Conservation (phyloP, 2,113 vertebrate genomes). For the Dipodomys stephensi region DNA sequence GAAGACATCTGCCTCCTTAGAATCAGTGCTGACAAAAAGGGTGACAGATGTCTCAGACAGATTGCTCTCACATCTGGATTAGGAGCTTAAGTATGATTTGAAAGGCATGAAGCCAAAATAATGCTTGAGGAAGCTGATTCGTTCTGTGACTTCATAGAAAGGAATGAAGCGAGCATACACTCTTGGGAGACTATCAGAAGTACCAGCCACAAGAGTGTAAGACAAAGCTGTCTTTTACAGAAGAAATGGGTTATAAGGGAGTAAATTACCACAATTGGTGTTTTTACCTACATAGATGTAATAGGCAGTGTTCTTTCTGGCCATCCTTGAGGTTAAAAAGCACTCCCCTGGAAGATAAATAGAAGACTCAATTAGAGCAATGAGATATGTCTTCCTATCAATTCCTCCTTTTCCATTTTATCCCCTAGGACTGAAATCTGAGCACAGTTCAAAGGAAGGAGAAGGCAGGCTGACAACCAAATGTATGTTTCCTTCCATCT, state of each 20-base stretch:
- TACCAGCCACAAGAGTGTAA: not conserved
- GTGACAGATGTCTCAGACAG: slow-evolving; percentile 49
- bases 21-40: not conserved
- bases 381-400: not conserved
- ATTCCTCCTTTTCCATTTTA: not conserved
- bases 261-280: not conserved
- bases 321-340: not conserved
- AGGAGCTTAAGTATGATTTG: not conserved
- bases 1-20: not conserved
- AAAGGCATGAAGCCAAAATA: slow-evolving; percentile 47
- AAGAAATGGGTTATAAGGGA: not conserved
- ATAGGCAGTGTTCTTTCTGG: not conserved
- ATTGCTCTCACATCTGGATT: slow-evolving; percentile 53
- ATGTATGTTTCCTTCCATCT: not conserved
- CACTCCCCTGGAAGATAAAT: not conserved
- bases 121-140: slow-evolving; percentile 30
- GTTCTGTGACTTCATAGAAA: slow-evolving; percentile 47
- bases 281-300: not conserved
- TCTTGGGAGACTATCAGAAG: not conserved
- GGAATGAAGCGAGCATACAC: not conserved
- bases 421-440: not conserved
- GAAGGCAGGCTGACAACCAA: not conserved
- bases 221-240: not conserved
- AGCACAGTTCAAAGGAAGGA: slow-evolving; percentile 8
- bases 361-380: not conserved